Base-by-base conservation (phyloP, 1,140 invertebrate species). In the Heliconius congener region DNA sequence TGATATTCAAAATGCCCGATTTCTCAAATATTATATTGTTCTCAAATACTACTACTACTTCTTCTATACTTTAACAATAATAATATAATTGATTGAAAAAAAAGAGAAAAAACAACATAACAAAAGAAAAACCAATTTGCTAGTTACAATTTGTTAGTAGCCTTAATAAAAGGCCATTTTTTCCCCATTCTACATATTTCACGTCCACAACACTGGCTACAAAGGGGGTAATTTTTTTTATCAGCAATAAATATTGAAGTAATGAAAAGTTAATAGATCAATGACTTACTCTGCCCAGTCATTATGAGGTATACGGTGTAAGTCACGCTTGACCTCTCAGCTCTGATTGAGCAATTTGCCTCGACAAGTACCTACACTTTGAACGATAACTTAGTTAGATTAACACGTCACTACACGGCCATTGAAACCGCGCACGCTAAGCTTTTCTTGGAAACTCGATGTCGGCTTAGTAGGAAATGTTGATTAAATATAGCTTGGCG, bases 261-360 rank as follows among this genome's bases (percentile, higher is more conserved):
- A 84, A 71, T 74, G 76, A 82, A 84, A 81, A 78, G 81, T 70
- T 86, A 84, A 84, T 83, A 83, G 74, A 82, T 86, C 83, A 84
- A 86, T 86, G 84, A 81, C 52, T 75, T 78, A 46, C 73, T 82
- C 83, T 83, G 83, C 82, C 78, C 83, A 82, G 84, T 87, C 84
- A 87, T 91, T 90, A 90, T 82, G 82, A 87, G 81, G 80, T 88
- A 84, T 87, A 89, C 84, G 87, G 84, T 85, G 81, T 84, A 84
- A 87, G 86, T 86, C 88, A 91, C 89, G 89, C 87, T 90, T 89
- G 87, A 88, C 89, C 89, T 83, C 82, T 82, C 81, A 71, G 52
- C 79, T 85, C 84, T 87, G 88, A 91, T 91, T 91, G 87, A 91
- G 87, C 86, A 88, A 91, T 91, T 91, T 89, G 85, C 86, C 87